Evolutionary conservation across 2,888 invertebrate species (phyloP).

Genomic region (Dynastes hyllus): DNA sequence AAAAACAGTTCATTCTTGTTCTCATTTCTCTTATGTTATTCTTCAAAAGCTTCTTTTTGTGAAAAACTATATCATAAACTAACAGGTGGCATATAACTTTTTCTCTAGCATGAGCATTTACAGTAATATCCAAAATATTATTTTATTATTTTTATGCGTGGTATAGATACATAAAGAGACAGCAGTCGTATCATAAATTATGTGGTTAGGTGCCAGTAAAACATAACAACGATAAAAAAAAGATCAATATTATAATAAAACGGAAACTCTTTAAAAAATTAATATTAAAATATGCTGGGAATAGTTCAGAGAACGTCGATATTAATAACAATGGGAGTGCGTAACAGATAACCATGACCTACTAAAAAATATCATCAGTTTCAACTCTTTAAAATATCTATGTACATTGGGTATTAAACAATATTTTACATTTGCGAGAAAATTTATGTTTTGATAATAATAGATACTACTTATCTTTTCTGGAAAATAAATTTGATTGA

Average conservation of each 20-base stretch:
- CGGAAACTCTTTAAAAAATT: not conserved
- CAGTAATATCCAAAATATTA: not conserved
- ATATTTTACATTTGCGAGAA: no score
- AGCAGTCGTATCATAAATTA: not conserved
- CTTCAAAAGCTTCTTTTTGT: no score
- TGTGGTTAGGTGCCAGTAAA: not conserved
- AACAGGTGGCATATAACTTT: slow-evolving; percentile 3
- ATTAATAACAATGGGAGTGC: slow-evolving; percentile 1
- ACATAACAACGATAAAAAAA: not conserved
- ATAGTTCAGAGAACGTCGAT: slow-evolving; percentile 2
- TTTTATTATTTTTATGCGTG: slow-evolving; percentile 4
- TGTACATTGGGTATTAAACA: not conserved
- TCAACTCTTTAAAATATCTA: not conserved
- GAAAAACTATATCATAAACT: not conserved
- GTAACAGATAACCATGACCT: slow-evolving; percentile 14
- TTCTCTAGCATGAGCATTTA: slow-evolving; percentile 1
- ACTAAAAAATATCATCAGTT: not conserved
- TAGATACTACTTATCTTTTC: no score
- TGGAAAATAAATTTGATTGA: no score
- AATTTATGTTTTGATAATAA: no score
- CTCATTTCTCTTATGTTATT: no score
- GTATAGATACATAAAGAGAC: not conserved
- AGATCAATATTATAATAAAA: slow-evolving; percentile 9
- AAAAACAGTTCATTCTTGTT: no score
- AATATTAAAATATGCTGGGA: slow-evolving; percentile 5